Percentiles rank a stretch among this genome's conserved stretches.
These are phyloP conservation scores for Villa cingulata DNA, from an alignment of 2,888 invertebrate species.

Conservation along the genomic window DNA sequence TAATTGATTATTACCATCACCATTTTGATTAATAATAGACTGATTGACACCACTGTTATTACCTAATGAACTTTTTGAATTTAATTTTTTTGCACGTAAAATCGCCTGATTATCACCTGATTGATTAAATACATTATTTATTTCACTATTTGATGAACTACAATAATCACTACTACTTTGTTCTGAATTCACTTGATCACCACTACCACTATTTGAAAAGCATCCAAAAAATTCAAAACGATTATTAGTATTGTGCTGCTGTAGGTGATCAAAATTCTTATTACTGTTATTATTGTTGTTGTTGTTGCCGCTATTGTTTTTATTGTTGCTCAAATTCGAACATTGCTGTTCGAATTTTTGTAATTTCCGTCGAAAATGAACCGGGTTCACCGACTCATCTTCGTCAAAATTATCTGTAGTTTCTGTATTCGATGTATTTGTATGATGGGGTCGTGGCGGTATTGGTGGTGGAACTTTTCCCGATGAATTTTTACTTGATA, in stretches of 20 bases:
- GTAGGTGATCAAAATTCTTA: neutral
- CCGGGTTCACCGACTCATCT: slow-evolving; percentile 16
- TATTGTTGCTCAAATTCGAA: slow-evolving; percentile 1
- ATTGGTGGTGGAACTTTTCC: neutral
- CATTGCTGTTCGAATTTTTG: slow-evolving; percentile 21
- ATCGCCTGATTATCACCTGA: slow-evolving; percentile 11
- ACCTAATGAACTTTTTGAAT: neutral
- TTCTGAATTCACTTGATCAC: slow-evolving; percentile 11
- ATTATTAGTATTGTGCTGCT: slow-evolving; percentile 10
- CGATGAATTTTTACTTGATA: neutral
- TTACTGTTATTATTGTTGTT: neutral
- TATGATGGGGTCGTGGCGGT: neutral
- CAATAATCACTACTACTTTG: slow-evolving; percentile 11
- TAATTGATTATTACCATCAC: neutral
- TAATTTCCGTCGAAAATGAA: slow-evolving; percentile 21
- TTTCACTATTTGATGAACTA: slow-evolving; percentile 11
- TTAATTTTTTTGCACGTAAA: neutral
- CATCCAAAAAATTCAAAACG: slow-evolving; percentile 22
- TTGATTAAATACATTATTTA: neutral
- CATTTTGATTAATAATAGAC: slow-evolving; percentile 1
- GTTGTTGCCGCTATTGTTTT: neutral
- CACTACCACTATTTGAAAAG: slow-evolving; percentile 13
- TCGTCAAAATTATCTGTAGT: neutral
- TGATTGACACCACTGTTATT: neutral
- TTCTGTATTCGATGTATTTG: neutral